Evolutionary conservation across 2,888 invertebrate genomes (phyloP).

Genomic region (Syritta pipiens): DNA sequence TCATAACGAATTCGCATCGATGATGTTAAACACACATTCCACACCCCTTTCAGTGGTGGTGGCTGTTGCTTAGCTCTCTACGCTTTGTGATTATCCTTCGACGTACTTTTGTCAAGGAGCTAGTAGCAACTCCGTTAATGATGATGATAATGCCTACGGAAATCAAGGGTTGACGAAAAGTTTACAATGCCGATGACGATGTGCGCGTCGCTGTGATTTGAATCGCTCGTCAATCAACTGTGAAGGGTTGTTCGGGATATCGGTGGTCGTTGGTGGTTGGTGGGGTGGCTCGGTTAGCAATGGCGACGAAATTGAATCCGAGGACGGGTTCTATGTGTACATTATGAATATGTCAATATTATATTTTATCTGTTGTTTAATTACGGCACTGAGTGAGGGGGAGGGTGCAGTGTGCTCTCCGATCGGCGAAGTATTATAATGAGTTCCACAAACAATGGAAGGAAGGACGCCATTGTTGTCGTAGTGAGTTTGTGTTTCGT

Average conservation of each 20-base stretch:
- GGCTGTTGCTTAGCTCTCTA: conserved; percentile 54
- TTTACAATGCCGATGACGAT: conserved; percentile 39
- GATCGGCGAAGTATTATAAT: conserved; percentile 36
- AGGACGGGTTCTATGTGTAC: conserved; percentile 24
- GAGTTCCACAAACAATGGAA: conserved; percentile 60
- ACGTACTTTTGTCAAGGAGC: too few species aligned
- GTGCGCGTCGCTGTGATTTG: conserved; percentile 57
- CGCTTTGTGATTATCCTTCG: conserved; percentile 43
- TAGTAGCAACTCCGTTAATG: conserved; percentile 29
- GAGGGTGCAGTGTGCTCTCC: conserved; percentile 27
- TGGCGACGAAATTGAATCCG: conserved; percentile 52
- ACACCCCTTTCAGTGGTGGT: conserved; percentile 60
- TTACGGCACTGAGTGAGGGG: conserved; percentile 44
- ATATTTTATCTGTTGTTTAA: conserved; percentile 66
- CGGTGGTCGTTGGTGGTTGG: background rate
- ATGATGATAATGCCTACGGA: conserved; percentile 9
- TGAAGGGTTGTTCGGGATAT: conserved; percentile 31
- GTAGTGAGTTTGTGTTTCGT: conserved; percentile 31
- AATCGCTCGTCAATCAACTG: conserved; percentile 57
- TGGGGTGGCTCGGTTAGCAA: background rate
- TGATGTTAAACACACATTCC: conserved; percentile 62
- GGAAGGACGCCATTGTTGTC: conserved; percentile 62
- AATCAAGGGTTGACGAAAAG: conserved; percentile 65
- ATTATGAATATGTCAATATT: conserved; percentile 65
- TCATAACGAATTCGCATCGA: conserved; percentile 61